phyloP scores from a whole-genome alignment of 2,113 vertebrate species.

The Asarcornis scutulata region DNA sequence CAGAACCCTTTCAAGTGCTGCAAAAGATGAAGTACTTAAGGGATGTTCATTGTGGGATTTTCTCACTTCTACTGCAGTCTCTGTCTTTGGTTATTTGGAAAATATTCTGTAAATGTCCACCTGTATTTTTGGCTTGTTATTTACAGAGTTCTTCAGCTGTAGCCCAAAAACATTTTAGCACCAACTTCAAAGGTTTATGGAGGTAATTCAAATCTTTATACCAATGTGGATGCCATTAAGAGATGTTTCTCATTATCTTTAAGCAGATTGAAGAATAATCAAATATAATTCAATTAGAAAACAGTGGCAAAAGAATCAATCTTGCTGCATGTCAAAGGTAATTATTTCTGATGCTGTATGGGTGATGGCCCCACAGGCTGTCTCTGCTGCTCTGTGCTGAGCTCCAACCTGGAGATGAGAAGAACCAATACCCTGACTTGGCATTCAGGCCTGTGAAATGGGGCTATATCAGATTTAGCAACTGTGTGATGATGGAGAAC shows the following conservation, averaged over 20 bases:
- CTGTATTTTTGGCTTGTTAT: not conserved
- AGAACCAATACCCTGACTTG: rapidly evolving
- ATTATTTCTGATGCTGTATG: not conserved
- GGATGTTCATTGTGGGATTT: not conserved
- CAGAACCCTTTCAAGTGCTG: not conserved
- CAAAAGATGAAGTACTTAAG: not conserved
- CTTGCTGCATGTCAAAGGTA: not conserved
- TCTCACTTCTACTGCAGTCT: not conserved
- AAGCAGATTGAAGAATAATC: not conserved
- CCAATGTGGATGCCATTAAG: not conserved
- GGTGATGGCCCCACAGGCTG: not conserved
- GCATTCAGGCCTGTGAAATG: not conserved
- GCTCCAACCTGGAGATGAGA: not conserved
- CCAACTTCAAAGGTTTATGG: not conserved
- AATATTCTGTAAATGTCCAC: not conserved
- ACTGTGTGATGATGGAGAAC: not conserved
- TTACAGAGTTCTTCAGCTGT: not conserved
- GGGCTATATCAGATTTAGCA: not conserved
- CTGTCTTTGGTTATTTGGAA: not conserved
- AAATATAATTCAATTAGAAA: not conserved
- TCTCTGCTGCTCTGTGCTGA: rapidly evolving
- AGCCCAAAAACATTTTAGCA: not conserved
- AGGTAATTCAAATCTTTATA: not conserved
- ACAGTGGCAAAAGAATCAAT: not conserved
- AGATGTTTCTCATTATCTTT: not conserved